Base-by-base conservation (phyloP, 1,140 invertebrate species). In the Lasioglossum albipes region DNA sequence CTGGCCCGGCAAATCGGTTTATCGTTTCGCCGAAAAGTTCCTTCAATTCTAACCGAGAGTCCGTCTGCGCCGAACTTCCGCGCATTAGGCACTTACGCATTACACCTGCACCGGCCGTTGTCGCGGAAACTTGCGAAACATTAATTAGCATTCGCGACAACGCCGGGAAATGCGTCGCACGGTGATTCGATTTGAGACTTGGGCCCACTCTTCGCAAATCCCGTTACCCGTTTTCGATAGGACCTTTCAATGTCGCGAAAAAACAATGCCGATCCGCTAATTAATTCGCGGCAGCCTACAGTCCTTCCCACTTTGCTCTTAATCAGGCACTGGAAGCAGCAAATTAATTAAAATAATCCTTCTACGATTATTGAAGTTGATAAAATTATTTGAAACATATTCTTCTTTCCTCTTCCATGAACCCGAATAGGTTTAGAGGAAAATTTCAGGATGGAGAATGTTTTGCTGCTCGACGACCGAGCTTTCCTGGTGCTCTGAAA, bases 1-100 rank as follows among this genome's bases (percentile, higher is more conserved):
- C 62, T 78, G 75, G 74, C 79, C 86, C 87, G 85, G 87, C 85
- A 92, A 93, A 93, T 93, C 88, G 85, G 88, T 91, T 93, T 93
- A 93, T 79, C 87, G 88, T 86, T 73, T 85, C 79, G 75, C 64
- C 76, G 81, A 86, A 91, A 90, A 91, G 90, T 92, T 91, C 76
- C 87, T 80, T 85, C 85, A 88, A 91, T 89, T 89, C 86, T 88
- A 89, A 90, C 87, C 82, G 86, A 87, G 88, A 88, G 88, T 88
- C 84, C 70, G 82, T 83, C 82, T 77, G 78, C 73, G 61, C 70
- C 64, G 71, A 87, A 87, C 81, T 86, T 87, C 76, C 66, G 81
- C 79, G 76, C 84, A 82, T 87, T 84, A 86, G 78, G 70, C 84
- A 86, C 85, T 87, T 84, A 83, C 85, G 84, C 83, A 84, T 87